Conservation (phyloP, 1,140 invertebrate species). For the Euschistus heros region DNA sequence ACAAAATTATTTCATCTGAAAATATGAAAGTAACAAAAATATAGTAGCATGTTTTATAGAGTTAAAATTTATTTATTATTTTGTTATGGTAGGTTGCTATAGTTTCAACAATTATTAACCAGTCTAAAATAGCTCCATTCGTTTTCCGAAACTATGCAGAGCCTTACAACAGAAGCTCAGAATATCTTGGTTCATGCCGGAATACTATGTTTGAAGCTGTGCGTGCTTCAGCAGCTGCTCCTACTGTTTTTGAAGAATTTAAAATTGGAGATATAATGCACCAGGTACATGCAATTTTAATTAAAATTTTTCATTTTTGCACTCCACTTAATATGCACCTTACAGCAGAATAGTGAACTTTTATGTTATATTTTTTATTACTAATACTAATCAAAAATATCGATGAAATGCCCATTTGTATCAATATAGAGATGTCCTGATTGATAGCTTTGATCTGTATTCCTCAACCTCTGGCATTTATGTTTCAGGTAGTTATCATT, state of each 20-base stretch:
- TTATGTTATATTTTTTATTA: too few species aligned
- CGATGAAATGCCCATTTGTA: too few species aligned
- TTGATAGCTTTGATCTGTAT: too few species aligned
- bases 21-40: not conserved
- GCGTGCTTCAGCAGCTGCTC: constrained; percentile 82
- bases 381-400: too few species aligned
- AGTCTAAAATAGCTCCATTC: constrained; percentile 66
- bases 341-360: too few species aligned
- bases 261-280: constrained; percentile 62
- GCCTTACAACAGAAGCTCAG: constrained; percentile 58
- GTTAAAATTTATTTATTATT: constrained; percentile 25
- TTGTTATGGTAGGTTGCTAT: constrained; percentile 48
- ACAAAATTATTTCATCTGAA: too few species aligned
- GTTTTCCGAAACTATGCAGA: constrained; percentile 84
- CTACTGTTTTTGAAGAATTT: constrained; percentile 85
- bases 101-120: constrained; percentile 73
- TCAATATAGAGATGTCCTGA: too few species aligned
- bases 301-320: too few species aligned
- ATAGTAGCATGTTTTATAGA: not conserved
- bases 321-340: too few species aligned
- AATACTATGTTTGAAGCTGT: constrained; percentile 79
- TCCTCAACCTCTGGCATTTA: too few species aligned
- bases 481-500: too few species aligned
- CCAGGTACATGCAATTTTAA: constrained; percentile 48
- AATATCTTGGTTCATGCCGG: constrained; percentile 65